phyloP scores from a whole-genome alignment of 2,888 invertebrate species.

The Patella depressa region DNA sequence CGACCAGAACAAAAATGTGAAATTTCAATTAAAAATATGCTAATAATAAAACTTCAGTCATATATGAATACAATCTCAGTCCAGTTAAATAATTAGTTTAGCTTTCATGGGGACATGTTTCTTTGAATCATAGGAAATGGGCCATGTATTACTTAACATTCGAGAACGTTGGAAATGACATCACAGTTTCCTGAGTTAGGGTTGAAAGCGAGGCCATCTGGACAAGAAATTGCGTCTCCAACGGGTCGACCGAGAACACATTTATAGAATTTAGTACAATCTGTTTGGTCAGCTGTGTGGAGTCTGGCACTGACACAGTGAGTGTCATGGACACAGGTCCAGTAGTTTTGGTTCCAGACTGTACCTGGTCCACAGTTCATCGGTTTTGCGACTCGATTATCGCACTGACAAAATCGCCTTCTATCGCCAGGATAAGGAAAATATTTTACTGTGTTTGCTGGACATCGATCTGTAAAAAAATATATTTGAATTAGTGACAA shows the following conservation, averaged over 20 bases:
- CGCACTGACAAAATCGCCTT: conserved; percentile 31
- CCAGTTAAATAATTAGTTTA: too few species aligned
- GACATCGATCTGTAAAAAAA: conserved; percentile 22
- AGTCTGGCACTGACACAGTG: not conserved
- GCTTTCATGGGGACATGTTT: too few species aligned
- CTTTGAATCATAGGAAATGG: too few species aligned
- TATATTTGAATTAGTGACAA: too few species aligned
- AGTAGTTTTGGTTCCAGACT: conserved; percentile 21
- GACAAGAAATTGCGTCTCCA: not conserved
- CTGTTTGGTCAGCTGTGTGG: not conserved
- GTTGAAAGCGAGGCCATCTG: not conserved
- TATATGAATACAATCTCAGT: too few species aligned
- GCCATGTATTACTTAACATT: not conserved
- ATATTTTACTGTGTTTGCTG: conserved; percentile 17
- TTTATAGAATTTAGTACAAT: conserved; percentile 32
- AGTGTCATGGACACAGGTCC: conserved; percentile 16
- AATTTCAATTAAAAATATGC: too few species aligned
- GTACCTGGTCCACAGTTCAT: conserved; percentile 24
- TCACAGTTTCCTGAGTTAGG: not conserved
- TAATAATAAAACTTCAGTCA: too few species aligned
- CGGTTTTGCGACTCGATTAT: conserved; percentile 25
- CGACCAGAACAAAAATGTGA: too few species aligned
- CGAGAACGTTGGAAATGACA: not conserved
- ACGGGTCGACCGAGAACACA: conserved; percentile 17
- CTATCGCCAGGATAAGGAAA: conserved; percentile 17